These are phyloP conservation scores for Petrocephalus zakoni DNA, from an alignment of 2,113 vertebrate genomes.

Conservation along the genomic window DNA sequence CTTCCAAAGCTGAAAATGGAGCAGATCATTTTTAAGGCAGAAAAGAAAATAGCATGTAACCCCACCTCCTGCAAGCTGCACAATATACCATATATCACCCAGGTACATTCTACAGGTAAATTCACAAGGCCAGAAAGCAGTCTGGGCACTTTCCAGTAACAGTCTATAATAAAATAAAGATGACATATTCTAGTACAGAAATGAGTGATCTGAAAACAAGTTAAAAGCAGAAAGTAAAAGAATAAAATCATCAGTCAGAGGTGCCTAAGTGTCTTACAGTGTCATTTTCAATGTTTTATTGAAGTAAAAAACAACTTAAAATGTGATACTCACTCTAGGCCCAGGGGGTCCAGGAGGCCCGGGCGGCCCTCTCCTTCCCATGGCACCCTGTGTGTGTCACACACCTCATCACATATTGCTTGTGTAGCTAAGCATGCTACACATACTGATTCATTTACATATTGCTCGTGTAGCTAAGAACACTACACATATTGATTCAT, in stretches of 20 bases:
- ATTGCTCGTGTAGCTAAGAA: neutral
- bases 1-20: neutral
- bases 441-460: neutral
- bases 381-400: constrained; percentile 67
- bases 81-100: neutral
- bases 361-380: constrained; percentile 78
- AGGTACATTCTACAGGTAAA: neutral
- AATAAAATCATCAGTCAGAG: neutral
- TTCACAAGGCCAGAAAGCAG: neutral
- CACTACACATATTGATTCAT: neutral
- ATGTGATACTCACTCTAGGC: constrained; percentile 68
- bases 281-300: neutral
- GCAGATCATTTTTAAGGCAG: neutral
- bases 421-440: neutral
- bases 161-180: neutral
- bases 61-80: neutral
- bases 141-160: neutral
- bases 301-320: neutral
- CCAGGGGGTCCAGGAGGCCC: constrained; percentile 81
- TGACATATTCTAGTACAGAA: neutral
- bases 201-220: neutral
- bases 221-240: neutral
- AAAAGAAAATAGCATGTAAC: neutral
- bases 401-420: neutral
- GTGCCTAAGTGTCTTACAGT: neutral